These are phyloP conservation scores for Ruditapes philippinarum DNA, from an alignment of 1,140 invertebrate species.

Conservation along the genomic window DNA sequence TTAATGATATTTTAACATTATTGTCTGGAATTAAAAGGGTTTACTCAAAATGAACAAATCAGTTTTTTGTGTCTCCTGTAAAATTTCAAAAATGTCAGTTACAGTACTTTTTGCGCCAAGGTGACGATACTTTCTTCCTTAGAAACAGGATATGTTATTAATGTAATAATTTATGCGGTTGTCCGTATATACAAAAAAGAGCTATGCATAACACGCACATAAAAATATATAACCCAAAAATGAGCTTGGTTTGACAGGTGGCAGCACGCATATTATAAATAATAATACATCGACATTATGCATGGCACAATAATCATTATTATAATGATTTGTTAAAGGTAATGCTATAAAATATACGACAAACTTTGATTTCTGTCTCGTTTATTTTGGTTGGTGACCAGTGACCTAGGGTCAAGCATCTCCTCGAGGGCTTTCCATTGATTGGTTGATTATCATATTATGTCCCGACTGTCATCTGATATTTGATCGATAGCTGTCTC, in stretches of 20 bases:
- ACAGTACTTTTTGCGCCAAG: too few species aligned
- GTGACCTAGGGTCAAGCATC: slow-evolving; percentile 31
- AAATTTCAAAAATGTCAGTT: too few species aligned
- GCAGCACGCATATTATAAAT: background rate
- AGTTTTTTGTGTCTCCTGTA: too few species aligned
- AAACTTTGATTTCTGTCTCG: background rate
- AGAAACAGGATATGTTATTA: too few species aligned
- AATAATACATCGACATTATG: background rate
- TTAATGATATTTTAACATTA: too few species aligned
- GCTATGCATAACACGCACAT: too few species aligned
- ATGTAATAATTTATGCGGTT: too few species aligned
- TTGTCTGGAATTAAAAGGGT: too few species aligned
- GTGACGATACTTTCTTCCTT: too few species aligned
- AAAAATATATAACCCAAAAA: too few species aligned
- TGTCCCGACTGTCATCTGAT: slow-evolving; percentile 13
- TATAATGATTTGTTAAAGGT: background rate
- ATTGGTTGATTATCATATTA: slow-evolving; percentile 31
- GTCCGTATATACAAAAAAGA: too few species aligned
- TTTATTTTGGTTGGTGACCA: slow-evolving; percentile 1
- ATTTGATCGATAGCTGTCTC: slow-evolving; percentile 11
- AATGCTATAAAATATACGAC: background rate
- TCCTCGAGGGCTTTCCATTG: background rate
- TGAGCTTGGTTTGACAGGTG: background rate
- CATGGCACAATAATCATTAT: background rate
- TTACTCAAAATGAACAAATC: too few species aligned